Conservation (phyloP, 2,797 vertebrate genomes). For the Enteromius paludinosus region DNA sequence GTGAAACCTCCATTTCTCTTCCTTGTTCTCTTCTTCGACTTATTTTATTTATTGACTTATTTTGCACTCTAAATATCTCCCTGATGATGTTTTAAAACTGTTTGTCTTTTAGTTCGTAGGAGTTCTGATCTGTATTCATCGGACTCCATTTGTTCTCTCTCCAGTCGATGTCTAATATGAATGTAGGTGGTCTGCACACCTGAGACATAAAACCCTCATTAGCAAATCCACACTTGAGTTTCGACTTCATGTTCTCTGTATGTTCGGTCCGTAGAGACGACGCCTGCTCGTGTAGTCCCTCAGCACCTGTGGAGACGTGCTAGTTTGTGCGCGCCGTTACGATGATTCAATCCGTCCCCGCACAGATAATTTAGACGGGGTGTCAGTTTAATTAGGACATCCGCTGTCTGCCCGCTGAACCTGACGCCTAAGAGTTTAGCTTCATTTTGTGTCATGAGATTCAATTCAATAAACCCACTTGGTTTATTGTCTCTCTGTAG, state of each 20-base stretch:
- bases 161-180: conserved; percentile 6
- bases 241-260: conserved; percentile 24
- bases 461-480: conserved; percentile 16
- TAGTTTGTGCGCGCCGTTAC: conserved; percentile 22
- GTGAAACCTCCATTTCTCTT: background rate
- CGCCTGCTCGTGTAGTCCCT: conserved; percentile 29
- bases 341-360: conserved; percentile 2
- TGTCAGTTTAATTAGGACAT: conserved; percentile 41
- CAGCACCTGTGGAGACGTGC: conserved; percentile 31
- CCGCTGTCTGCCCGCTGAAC: conserved; percentile 26
- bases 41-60: background rate
- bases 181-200: conserved; percentile 36
- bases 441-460: conserved; percentile 39
- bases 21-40: background rate
- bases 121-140: conserved; percentile 28
- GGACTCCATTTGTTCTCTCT: background rate
- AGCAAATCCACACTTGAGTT: conserved; percentile 39
- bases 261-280: conserved; percentile 23
- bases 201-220: conserved; percentile 44
- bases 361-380: conserved; percentile 11
- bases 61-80: conserved; percentile 3
- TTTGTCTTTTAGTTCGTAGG: conserved; percentile 8
- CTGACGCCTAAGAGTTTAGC: conserved; percentile 15
- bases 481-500: conserved; percentile 15
- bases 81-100: conserved; percentile 9